These are phyloP conservation scores for Percopsis transmontana DNA, from an alignment of 2,113 vertebrate genomes.

Conservation along the genomic window DNA sequence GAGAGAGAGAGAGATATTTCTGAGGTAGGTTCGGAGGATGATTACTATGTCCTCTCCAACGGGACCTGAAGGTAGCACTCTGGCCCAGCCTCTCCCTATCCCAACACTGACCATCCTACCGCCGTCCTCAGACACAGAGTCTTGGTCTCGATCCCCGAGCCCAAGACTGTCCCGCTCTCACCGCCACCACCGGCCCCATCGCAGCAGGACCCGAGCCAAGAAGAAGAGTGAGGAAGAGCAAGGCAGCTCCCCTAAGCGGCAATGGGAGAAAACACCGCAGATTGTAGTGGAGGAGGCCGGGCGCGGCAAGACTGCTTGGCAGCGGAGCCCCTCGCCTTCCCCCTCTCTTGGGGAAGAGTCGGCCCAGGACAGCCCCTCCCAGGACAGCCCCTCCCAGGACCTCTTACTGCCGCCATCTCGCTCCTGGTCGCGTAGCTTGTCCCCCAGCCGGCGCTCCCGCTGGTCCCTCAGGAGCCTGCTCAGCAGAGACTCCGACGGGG, in stretches of 20 bases:
- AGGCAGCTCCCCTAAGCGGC: constrained; percentile 7
- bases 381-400: constrained; percentile 44
- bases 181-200: constrained; percentile 28
- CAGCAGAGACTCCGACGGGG: constrained; percentile 74
- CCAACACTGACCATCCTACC: constrained; percentile 75
- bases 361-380: constrained; percentile 38
- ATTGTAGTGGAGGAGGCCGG: constrained; percentile 19
- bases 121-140: constrained; percentile 75
- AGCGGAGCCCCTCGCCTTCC: constrained; percentile 18
- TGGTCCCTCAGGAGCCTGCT: constrained; percentile 80
- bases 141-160: constrained; percentile 78
- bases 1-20: background rate
- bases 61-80: constrained; percentile 24
- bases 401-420: constrained; percentile 61
- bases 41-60: constrained; percentile 54
- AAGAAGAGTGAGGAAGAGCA: constrained; percentile 41
- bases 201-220: constrained; percentile 45
- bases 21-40: constrained; percentile 38
- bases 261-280: constrained; percentile 20
- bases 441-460: constrained; percentile 71
- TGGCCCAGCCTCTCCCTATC: constrained; percentile 65
- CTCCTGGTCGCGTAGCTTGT: constrained; percentile 75
- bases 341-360: constrained; percentile 6
- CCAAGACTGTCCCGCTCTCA: constrained; percentile 51
- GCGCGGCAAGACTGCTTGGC: background rate